Evolutionary conservation across 2,113 vertebrate genomes (phyloP), one percentile per base, ranked within the genome.

Genomic region (Cryptomyrus ogoouensis): DNA sequence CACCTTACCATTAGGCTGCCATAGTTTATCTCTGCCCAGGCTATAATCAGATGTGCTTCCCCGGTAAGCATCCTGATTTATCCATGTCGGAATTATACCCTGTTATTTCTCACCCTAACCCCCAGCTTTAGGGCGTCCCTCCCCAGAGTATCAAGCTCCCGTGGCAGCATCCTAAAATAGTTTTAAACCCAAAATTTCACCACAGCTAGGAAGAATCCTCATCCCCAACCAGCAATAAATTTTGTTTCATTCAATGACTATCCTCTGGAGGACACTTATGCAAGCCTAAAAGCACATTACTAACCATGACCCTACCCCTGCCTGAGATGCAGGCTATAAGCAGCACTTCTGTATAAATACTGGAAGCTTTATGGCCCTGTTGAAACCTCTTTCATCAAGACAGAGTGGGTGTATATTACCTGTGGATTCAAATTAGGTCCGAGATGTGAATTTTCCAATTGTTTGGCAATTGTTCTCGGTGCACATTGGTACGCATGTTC

Each of bases 41-140:
- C 83, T 86, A 15, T 86, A 86, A 86, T 86, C 83, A 49, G 24
- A 24, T 86, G 42, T 46, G 47, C 24, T 86, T 86, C 44, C 74
- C 83, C 24, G n/a, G 83, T 50, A 86, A 21, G 24, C 44, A 47
- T 86, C 44, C 44, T 47, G 83, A 86, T 86, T 86, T 86, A 49
- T 86, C n/a, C 46, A 15, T 46, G 83, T 86, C 83, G 12, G 83
- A 15, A 47, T 86, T 86, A 47, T 27, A 86, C 44, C 47, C 83
- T 86, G 46, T 86, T n/a, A 27, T 86, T 86, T 49, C 39, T 85
- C n/a, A 85, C 47, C 47, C 44, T 15, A 27, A 86, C 44, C n/a
- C 83, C 24, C 12, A 5, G n/a, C 44, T 86, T 86, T 24, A 86
- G 44, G 47, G 47, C 21, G 35, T 19, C 24, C 10, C 83, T 86